Percentiles rank a stretch among this genome's conserved stretches.
phyloP scores from a whole-genome alignment of 2,797 vertebrate species.

The Muscicapa comitata region DNA sequence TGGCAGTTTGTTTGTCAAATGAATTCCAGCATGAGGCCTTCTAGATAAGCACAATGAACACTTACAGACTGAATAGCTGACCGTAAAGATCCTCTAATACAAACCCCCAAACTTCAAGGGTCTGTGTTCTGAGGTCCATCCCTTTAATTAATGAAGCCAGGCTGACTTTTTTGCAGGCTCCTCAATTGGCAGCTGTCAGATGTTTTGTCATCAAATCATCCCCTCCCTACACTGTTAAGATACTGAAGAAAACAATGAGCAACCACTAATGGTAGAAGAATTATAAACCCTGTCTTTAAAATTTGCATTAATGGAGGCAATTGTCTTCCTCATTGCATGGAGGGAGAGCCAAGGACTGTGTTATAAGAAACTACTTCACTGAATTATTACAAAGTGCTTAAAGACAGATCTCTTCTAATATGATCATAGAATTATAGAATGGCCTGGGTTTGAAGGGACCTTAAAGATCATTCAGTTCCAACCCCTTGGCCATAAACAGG shows the following conservation, averaged over 20 bases:
- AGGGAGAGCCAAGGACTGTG: not conserved
- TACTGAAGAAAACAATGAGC: not conserved
- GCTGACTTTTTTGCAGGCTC: not conserved
- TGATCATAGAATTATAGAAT: not conserved
- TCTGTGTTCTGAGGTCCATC: not conserved
- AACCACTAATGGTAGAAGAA: not conserved
- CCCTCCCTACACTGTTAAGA: not conserved
- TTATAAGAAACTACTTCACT: not conserved
- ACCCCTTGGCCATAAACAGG: fast-evolving
- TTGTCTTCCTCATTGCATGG: not conserved
- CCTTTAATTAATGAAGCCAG: not conserved
- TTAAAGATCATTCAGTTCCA: not conserved
- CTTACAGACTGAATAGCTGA: not conserved
- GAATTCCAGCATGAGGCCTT: not conserved
- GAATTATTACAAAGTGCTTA: not conserved
- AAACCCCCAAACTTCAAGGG: not conserved
- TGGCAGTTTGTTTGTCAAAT: not conserved
- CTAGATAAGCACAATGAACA: not conserved
- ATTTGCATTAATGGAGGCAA: not conserved
- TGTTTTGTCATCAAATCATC: not conserved
- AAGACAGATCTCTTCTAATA: not conserved
- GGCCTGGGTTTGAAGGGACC: not conserved
- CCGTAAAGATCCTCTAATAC: not conserved
- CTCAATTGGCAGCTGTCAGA: not conserved
- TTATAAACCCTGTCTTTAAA: not conserved